Evolutionary conservation across 1,140 invertebrate genomes (phyloP).

Genomic region (Aphis gossypii): DNA sequence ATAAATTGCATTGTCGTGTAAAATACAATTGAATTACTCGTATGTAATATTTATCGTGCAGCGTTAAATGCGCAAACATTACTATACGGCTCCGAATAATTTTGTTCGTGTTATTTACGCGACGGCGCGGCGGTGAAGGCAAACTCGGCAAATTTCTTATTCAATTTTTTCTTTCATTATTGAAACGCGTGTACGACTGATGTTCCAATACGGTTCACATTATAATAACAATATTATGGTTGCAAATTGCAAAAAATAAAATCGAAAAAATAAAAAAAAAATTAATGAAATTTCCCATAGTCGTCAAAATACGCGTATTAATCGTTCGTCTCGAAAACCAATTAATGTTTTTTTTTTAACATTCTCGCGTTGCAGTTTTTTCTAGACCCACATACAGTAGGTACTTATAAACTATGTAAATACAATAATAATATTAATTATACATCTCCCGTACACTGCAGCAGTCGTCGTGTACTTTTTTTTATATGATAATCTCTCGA

Average conservation of each 20-base stretch:
- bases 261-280: neutral
- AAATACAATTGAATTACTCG: neutral
- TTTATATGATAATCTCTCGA: neutral
- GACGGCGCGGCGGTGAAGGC: neutral
- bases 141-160: neutral
- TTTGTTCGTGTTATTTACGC: neutral
- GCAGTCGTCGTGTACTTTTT: neutral
- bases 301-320: neutral
- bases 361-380: neutral
- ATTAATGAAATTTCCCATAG: neutral
- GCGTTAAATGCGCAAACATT: neutral
- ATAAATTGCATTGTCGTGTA: neutral
- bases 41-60: neutral
- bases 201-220: neutral
- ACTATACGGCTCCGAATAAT: neutral
- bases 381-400: neutral
- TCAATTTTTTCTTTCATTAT: neutral
- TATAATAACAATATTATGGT: neutral
- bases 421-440: neutral
- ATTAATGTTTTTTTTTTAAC: neutral
- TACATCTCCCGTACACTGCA: neutral
- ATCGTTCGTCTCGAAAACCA: neutral
- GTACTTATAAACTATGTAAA: neutral
- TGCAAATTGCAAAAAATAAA: neutral
- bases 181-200: neutral